Conservation (phyloP, 2,888 invertebrate species). For the Drosophila heteroneura region DNA sequence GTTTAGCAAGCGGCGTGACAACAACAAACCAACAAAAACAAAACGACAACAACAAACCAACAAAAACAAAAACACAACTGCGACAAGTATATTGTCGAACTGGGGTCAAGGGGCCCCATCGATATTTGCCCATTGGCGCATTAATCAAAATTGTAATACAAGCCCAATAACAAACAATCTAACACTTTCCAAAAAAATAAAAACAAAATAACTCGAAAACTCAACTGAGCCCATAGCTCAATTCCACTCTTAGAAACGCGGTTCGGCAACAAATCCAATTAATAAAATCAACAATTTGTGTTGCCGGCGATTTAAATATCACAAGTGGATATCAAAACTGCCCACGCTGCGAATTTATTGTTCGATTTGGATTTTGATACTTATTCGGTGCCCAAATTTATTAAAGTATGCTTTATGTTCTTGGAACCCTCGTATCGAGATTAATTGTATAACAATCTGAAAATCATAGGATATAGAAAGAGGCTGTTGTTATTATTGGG, state of each 20-base stretch:
- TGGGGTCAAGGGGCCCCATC: constrained; percentile 37
- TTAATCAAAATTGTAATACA: constrained; percentile 79
- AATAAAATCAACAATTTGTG: constrained; percentile 75
- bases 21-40: constrained; percentile 43
- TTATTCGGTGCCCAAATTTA: constrained; percentile 55
- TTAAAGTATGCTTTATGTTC: constrained; percentile 71
- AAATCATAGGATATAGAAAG: neutral
- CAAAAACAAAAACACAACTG: constrained; percentile 38
- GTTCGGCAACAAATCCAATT: constrained; percentile 72
- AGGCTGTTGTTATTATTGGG: neutral
- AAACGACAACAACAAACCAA: constrained; percentile 16
- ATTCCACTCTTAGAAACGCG: neutral
- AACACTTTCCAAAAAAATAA: constrained; percentile 68
- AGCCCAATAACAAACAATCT: constrained; percentile 76
- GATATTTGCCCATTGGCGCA: constrained; percentile 67
- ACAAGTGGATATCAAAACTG: constrained; percentile 62
- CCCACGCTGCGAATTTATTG: constrained; percentile 62
- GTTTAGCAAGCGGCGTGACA: constrained; percentile 71
- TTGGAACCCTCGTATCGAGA: constrained; percentile 10
- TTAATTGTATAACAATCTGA: constrained; percentile 11
- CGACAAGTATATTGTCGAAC: constrained; percentile 44
- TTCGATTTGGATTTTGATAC: constrained; percentile 13
- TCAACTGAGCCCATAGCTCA: constrained; percentile 7
- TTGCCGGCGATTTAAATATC: constrained; percentile 60
- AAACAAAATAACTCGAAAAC: constrained; percentile 11